Base-by-base conservation (phyloP, 1,140 invertebrate genomes). In the Mactra quadrangularis region DNA sequence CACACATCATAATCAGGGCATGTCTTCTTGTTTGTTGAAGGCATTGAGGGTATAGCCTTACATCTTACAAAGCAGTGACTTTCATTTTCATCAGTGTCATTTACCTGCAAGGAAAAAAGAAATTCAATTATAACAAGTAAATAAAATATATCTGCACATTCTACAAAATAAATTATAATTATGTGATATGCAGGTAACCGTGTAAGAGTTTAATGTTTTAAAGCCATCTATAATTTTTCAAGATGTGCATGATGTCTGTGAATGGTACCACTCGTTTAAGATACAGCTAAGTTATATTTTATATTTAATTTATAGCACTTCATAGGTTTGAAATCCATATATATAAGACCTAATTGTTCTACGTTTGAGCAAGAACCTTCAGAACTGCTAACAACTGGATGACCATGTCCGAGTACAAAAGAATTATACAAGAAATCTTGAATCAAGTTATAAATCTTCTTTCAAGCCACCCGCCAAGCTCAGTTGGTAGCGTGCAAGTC, bases 21-120 rank as follows among this genome's bases (percentile, higher is more conserved):
- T 22, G 55, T 19, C n/a, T 52, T 72, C 47, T 11, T 52, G 50
- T 52, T 72, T 25, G 68, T 22, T 53, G 68, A 31, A 27, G 68
- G 68, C 50, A 72, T 29, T 25, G 68, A 72, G 3, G 45, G 27
- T 13, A 72, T 72, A 6, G 31, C 68, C 50, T 31, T 13, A 22
- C 45, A 72, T 35, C 68, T 25, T 3, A 72, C 50, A 27, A 53
- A 72, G 29, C 68, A 72, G 68, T 72, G 68, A 35, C 25, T 53
- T 3, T 55, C 22, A 22, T 53, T 72, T 35, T 72, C 68, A 53
- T 52, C 68, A 13, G 50, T 9, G 2, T 72, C 29, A 55, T 72
- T 72, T 7, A 72, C 50, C 68, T 72, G 50, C 52, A 55, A 29
- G 31, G 9, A 11, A 29, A 52, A 19, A 53, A 53, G 4, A 22